A percentile compares a stretch with the other conserved stretches of the same genome.
Evolutionary conservation across 2,113 vertebrate species (phyloP).

Genomic region (Acrocephalus kingi): DNA sequence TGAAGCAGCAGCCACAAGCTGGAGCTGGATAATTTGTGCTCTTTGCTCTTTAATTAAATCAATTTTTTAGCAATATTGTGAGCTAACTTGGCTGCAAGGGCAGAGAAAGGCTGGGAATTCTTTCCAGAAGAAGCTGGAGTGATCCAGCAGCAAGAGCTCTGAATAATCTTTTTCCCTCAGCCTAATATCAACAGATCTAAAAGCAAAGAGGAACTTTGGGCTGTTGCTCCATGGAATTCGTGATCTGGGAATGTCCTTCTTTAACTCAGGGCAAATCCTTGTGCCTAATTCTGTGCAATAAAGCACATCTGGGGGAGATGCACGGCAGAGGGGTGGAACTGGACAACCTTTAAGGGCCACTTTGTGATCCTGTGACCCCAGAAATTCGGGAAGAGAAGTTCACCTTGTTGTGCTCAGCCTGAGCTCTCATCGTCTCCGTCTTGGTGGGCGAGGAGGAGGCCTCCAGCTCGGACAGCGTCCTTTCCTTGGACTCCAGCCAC

Average conservation of each 20-base stretch:
- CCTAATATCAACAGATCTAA: not conserved
- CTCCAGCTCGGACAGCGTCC: constrained; percentile 75
- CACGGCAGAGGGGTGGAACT: not conserved
- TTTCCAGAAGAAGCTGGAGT: not conserved
- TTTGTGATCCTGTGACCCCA: not conserved
- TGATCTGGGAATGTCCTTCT: not conserved
- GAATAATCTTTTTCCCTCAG: not conserved
- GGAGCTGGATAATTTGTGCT: not conserved
- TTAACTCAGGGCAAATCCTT: not conserved
- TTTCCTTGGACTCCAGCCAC: constrained; percentile 88
- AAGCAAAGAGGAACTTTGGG: not conserved
- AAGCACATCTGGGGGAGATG: not conserved
- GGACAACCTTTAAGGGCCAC: accelerated
- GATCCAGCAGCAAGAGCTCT: not conserved
- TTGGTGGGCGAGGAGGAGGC: constrained; percentile 83
- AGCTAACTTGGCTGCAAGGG: not conserved
- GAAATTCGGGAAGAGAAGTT: not conserved
- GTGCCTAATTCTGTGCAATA: accelerated
- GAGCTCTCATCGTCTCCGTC: constrained; percentile 84
- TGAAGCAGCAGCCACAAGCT: not conserved
- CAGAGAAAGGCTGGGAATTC: not conserved
- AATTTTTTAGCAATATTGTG: not conserved
- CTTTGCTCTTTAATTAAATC: not conserved
- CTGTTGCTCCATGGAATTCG: not conserved
- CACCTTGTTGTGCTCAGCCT: constrained; percentile 96